Evolutionary conservation across 2,797 vertebrate genomes (phyloP).

Genomic region (Brachyalestes nurse): DNA sequence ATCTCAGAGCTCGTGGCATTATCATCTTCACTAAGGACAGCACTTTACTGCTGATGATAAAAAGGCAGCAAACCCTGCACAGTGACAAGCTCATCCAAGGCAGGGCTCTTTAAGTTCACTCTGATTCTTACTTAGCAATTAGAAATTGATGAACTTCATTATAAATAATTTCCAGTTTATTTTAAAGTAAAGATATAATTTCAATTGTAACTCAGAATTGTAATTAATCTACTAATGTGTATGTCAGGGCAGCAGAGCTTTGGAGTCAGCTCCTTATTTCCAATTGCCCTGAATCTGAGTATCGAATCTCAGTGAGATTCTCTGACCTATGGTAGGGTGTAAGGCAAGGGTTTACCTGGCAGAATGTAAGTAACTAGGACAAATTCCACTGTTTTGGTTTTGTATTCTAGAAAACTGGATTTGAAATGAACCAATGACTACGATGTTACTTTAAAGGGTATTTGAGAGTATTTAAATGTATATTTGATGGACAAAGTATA

Average conservation of each 20-base stretch:
- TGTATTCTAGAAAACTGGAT: background rate
- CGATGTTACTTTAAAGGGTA: background rate
- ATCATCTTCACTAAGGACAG: conserved; percentile 23
- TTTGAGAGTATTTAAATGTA: background rate
- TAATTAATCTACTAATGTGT: too few species aligned
- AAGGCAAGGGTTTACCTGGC: too few species aligned
- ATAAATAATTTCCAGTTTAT: too few species aligned
- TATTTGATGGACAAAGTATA: background rate
- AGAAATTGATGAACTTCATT: too few species aligned
- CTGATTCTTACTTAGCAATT: too few species aligned
- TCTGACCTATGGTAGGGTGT: too few species aligned
- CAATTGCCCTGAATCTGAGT: background rate
- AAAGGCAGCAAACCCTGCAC: background rate
- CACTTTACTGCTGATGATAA: background rate
- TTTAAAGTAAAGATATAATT: too few species aligned
- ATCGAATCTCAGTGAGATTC: background rate
- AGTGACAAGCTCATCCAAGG: too few species aligned
- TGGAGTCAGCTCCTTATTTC: background rate
- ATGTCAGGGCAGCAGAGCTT: background rate
- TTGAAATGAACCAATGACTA: background rate
- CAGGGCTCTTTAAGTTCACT: too few species aligned
- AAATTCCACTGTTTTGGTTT: background rate
- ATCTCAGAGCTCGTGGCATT: conserved; percentile 20
- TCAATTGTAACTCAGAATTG: too few species aligned
- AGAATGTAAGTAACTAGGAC: too few species aligned